Conservation (phyloP, 1,140 invertebrate genomes). For the Diorhabda sublineata region DNA sequence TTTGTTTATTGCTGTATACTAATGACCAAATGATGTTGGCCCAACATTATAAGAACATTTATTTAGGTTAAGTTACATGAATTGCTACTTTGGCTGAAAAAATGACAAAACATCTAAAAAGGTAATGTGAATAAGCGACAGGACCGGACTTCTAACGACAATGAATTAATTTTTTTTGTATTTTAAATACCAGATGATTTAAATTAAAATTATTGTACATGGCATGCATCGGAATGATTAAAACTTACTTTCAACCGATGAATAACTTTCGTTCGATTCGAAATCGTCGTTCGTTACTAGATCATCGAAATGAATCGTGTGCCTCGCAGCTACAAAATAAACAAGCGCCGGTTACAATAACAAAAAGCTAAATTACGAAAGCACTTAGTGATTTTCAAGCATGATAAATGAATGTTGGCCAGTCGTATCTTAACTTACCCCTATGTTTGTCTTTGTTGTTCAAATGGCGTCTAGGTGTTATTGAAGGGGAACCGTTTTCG, state of each 20-base stretch:
- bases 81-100: no score
- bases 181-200: no score
- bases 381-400: constrained; percentile 3
- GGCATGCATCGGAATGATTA: constrained; percentile 9
- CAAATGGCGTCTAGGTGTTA: constrained; percentile 40
- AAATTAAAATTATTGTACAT: not conserved
- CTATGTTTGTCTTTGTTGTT: constrained; percentile 39
- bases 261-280: constrained; percentile 32
- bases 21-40: no score
- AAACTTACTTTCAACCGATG: constrained; percentile 38
- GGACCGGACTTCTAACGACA: no score
- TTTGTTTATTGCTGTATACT: no score
- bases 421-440: constrained; percentile 20
- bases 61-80: no score
- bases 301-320: constrained; percentile 37
- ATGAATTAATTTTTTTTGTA: no score
- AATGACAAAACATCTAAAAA: no score
- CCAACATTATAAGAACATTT: no score
- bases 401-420: not conserved
- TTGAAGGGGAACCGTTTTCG: constrained; percentile 44
- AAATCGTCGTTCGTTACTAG: constrained; percentile 31
- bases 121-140: no score
- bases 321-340: constrained; percentile 29
- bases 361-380: not conserved
- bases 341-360: constrained; percentile 17